Evolutionary conservation across 2,888 invertebrate species (phyloP).

Genomic region (Seira ritae): DNA sequence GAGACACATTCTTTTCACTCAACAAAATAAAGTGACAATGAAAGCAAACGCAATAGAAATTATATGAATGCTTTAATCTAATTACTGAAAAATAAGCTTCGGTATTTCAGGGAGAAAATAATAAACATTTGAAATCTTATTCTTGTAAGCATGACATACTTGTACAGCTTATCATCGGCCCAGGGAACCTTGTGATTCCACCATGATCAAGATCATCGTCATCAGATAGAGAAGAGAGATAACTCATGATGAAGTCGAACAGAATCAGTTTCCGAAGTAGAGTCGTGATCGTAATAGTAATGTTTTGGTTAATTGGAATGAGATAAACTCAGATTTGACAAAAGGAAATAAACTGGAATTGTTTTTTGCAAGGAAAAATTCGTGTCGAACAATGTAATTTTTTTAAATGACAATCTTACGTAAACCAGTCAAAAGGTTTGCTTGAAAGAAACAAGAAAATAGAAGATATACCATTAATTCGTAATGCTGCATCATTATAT

Average conservation of each 20-base stretch:
- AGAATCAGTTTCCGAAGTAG: too few relatives aligned
- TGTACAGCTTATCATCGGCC: not conserved
- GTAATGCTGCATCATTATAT: not conserved
- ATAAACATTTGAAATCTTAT: not conserved
- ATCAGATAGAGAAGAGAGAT: conserved; percentile 3
- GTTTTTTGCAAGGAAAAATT: not conserved
- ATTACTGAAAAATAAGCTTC: not conserved
- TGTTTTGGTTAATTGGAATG: too few relatives aligned
- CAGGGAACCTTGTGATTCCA: not conserved
- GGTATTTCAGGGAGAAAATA: not conserved
- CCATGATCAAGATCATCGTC: not conserved
- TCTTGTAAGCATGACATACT: not conserved
- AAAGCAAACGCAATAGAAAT: conserved; percentile 27
- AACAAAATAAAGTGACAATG: conserved; percentile 11
- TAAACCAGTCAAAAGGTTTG: conserved; percentile 69
- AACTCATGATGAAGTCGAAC: not conserved
- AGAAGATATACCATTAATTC: conserved; percentile 49
- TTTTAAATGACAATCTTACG: conserved; percentile 68
- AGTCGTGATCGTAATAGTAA: too few relatives aligned
- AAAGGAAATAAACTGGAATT: not conserved
- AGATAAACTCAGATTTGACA: too few relatives aligned
- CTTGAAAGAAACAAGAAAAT: conserved; percentile 59
- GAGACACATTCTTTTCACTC: conserved; percentile 53
- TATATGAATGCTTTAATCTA: not conserved
- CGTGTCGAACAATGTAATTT: too few relatives aligned